Evolutionary conservation across 2,113 vertebrate species (phyloP).

Genomic region (Pristiophorus japonicus): DNA sequence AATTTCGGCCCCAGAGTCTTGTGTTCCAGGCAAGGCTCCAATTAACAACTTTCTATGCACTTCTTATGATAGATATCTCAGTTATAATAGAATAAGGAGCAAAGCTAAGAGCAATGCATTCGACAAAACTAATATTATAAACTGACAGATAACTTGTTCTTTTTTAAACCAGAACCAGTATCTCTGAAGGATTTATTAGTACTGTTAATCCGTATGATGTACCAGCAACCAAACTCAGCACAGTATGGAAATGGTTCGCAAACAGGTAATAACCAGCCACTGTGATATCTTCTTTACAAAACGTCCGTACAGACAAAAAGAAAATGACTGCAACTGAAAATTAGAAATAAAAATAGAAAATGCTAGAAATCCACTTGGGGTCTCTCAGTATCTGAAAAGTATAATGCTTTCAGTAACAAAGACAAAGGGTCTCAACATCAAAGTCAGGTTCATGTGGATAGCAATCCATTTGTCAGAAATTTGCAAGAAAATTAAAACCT

Average conservation of each 20-base stretch:
- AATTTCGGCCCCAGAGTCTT: background rate
- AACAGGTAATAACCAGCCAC: conserved; percentile 62
- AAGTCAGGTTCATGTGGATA: background rate
- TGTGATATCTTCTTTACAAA: background rate
- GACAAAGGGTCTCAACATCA: background rate
- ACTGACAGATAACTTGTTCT: conserved; percentile 33
- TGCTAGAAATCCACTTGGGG: background rate
- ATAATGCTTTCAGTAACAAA: background rate
- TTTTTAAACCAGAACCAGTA: conserved; percentile 59
- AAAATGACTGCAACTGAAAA: background rate
- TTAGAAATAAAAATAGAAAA: conserved; percentile 1
- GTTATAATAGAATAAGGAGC: background rate
- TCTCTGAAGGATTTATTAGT: conserved; percentile 72
- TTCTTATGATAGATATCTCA: background rate
- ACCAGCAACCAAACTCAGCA: conserved; percentile 64
- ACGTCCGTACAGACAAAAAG: background rate
- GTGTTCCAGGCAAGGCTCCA: background rate
- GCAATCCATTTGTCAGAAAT: background rate
- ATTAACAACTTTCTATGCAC: background rate
- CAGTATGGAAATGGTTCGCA: conserved; percentile 42
- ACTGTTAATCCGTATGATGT: conserved; percentile 73
- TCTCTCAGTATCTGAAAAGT: background rate
- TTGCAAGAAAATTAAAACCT: background rate
- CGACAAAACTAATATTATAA: background rate
- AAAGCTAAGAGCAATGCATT: background rate